phyloP scores from a whole-genome alignment of 1,140 invertebrate species.

The Orchestia grillus region DNA sequence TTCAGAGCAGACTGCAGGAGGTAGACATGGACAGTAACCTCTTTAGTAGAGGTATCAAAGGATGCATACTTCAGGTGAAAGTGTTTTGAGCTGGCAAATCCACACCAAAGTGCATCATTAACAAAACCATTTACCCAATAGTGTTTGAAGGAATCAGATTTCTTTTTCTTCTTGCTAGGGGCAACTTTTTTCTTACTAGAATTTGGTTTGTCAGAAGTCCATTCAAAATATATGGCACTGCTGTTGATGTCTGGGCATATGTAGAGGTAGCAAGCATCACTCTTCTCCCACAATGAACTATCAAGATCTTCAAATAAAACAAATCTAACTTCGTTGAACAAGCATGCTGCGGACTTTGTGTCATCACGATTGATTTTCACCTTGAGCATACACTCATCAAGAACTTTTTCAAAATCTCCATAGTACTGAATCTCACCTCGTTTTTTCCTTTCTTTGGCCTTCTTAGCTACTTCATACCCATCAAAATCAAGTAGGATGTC shows the following conservation, averaged over 20 bases:
- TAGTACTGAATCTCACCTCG: conserved; percentile 60
- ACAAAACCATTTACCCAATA: conserved; percentile 67
- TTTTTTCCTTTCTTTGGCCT: conserved; percentile 55
- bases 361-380: conserved; percentile 60
- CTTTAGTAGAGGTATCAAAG: conserved; percentile 31
- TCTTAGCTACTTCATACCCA: conserved; percentile 26
- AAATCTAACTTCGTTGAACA: conserved; percentile 60
- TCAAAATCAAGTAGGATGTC: conserved; percentile 29
- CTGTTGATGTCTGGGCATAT: conserved; percentile 68
- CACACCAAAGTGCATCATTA: conserved; percentile 66
- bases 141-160: conserved; percentile 66
- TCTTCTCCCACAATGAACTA: conserved; percentile 57
- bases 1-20: conserved; percentile 60
- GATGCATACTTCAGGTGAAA: conserved; percentile 61
- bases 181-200: conserved; percentile 61
- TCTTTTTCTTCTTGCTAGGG: conserved; percentile 56
- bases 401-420: conserved; percentile 63
- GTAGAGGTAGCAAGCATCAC: conserved; percentile 70
- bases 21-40: conserved; percentile 60
- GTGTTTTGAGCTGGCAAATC: conserved; percentile 59
- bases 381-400: conserved; percentile 63
- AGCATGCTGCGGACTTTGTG: conserved; percentile 55
- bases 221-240: conserved; percentile 71
- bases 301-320: conserved; percentile 58
- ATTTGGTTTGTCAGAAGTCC: conserved; percentile 63